Base-by-base conservation (phyloP, 2,888 invertebrate species). In the Cordilura impudica region DNA sequence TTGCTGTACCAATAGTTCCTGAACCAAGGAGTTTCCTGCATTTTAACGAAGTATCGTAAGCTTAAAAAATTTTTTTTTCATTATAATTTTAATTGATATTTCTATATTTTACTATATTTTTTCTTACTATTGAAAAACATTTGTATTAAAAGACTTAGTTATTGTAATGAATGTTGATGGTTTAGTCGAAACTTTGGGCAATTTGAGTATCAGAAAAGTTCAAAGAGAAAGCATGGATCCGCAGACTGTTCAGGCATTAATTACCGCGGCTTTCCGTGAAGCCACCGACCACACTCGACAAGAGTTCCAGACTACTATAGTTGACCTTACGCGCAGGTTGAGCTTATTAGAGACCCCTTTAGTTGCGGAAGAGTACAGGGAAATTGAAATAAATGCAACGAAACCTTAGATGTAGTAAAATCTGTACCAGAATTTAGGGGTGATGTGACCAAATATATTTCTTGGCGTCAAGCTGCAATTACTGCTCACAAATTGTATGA, bases 391-490 rank as follows among this genome's bases (percentile, higher is more conserved):
- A 56, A 54, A 5, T 54, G 39, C 10, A 35, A 39, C 14, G 39
- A 56, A 56, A 56, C 39, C 10, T 56, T 39, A 26, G 26, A 26
- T 26, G 26, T 26, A 26, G 26, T 26, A 26, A 26, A 26, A 6
- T 26, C 3, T 26, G 39, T 35, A 14, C 39, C 58, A n/a, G 58
- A 58, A 39, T 58, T 39, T 26, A 26, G 6, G 26, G 67, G 54
- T 1, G 31, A 67, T 3, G 4, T 19, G 4, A 8, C 29, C 2
- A 43, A n/a, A 14, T 67, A 67, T 31, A 54, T 53, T 39, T 67
- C 67, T 7, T 67, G 67, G 67, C 23, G 67, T 3, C 53, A 67
- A 10, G 67, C 67, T 12, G 53, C 66, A 4, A 49, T 18, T 16
- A 51, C 65, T 3, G 54, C 66, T 1, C 47, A 56, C 12, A 67